phyloP scores from a whole-genome alignment of 2,888 invertebrate species.

The Stictocephala bisonia region DNA sequence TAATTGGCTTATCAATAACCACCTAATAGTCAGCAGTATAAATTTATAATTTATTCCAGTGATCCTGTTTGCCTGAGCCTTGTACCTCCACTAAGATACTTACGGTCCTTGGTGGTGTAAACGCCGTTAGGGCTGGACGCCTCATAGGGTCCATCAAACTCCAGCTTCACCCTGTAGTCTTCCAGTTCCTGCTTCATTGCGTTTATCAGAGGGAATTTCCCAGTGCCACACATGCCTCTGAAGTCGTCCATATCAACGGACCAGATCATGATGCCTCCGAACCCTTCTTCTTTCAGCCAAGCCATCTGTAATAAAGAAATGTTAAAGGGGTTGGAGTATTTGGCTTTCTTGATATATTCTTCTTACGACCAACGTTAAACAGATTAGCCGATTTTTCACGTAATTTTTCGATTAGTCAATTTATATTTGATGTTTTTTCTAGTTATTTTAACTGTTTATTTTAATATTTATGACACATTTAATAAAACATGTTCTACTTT shows the following conservation, averaged over 20 bases:
- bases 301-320: constrained; percentile 74
- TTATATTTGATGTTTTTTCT: too few relatives aligned
- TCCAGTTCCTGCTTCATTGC: constrained; percentile 88
- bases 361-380: too few relatives aligned
- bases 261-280: constrained; percentile 98
- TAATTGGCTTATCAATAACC: too few relatives aligned
- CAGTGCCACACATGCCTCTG: constrained; percentile 88
- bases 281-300: constrained; percentile 94
- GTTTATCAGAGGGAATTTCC: constrained; percentile 89
- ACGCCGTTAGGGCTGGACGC: constrained; percentile 73
- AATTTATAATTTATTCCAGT: too few relatives aligned
- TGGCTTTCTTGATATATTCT: too few relatives aligned
- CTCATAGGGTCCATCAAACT: constrained; percentile 90
- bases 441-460: too few relatives aligned
- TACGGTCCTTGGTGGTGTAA: constrained; percentile 91
- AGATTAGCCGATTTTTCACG: too few relatives aligned
- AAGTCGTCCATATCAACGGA: constrained; percentile 97
- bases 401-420: too few relatives aligned
- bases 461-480: too few relatives aligned
- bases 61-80: too few relatives aligned
- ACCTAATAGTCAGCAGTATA: too few relatives aligned
- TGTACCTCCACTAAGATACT: constrained; percentile 68
- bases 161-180: constrained; percentile 82
- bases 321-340: not conserved
- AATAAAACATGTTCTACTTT: too few relatives aligned